These are phyloP conservation scores for Xiphorhynchus erythropygius DNA, from an alignment of 2,797 vertebrate species.

Conservation along the genomic window DNA sequence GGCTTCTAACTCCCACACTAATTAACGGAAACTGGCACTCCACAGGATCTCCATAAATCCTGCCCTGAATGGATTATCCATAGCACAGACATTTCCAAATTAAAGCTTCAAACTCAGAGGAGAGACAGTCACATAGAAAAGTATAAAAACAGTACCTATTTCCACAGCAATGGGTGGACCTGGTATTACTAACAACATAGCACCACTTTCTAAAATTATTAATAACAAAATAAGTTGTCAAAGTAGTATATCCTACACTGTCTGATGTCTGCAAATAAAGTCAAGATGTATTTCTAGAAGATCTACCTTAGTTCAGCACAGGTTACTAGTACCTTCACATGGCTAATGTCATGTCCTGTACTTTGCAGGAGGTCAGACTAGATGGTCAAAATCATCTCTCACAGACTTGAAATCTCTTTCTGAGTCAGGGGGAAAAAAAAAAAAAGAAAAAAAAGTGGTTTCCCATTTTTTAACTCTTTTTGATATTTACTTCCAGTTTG, in stretches of 20 bases:
- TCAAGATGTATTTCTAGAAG: not conserved
- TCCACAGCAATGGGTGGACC: not conserved
- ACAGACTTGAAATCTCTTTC: not conserved
- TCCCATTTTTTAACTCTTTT: not conserved
- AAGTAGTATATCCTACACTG: not conserved
- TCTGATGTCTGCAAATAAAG: not conserved
- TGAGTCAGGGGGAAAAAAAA: not conserved
- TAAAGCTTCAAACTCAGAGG: not conserved
- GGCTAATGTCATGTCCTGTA: not conserved
- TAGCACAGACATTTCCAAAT: not conserved
- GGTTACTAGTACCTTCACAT: not conserved
- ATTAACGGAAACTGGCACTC: not conserved
- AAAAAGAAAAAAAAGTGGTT: not conserved
- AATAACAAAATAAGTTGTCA: not conserved
- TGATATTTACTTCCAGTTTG: not conserved
- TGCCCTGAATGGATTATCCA: slow-evolving; percentile 1
- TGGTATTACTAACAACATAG: not conserved
- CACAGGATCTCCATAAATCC: slow-evolving; percentile 4
- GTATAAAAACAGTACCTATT: not conserved
- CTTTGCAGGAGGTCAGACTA: not conserved
- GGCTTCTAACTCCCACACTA: not conserved
- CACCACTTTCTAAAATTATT: not conserved
- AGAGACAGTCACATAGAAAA: not conserved
- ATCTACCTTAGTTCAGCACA: not conserved
- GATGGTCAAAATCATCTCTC: not conserved